Base-by-base conservation (phyloP, 2,888 invertebrate species). In the Artemia sinica region DNA sequence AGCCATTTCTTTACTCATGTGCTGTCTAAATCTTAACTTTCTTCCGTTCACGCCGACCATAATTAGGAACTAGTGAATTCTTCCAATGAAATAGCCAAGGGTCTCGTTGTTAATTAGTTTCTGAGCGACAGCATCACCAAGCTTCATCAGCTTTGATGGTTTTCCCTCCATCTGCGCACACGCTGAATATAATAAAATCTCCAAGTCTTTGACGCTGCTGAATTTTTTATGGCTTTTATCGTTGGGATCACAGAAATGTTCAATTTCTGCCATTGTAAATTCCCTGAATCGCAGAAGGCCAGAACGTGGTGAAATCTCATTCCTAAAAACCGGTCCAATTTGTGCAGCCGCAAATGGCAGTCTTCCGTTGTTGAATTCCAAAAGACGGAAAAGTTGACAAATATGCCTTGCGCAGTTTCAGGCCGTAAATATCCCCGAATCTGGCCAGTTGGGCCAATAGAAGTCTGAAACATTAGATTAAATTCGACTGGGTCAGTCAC, bases 221-320 rank as follows among this genome's bases (percentile, higher is more conserved):
- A 99, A 98, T 79, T 96, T 97, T 0, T 89, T 86, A 79, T 96
- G 94, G 71, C 83, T 83, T 76, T 97, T 96, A 74, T 87, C 83
- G 1, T 75, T 78, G 0, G 95, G 92, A 80, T 98, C 96, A 78
- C 96, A 95, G 78, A 99, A 99, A 80, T 99, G 96, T 79, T 99
- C 98, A 74, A 99, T 98, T 81, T 99, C 98, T 71, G 95, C 96
- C 97, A 99, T 97, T 0, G 96, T 97, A 77, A 99, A 99, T 96
- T 85, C 82, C 82, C 82, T 77, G 1, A 97, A 95, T 75, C 97
- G 83, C 66, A 97, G 86, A 11, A 97, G 81, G 1, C 97, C 97
- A 72, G 95, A 93, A 71, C 98, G 83, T 1, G 98, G 98, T 0
- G 98, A 98, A 75, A 99, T 99, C 82, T 99, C 98, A 81, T 99